Conservation (phyloP, 37 sponge, comb jelly and placozoan genomes). For the Agelas oroides region DNA sequence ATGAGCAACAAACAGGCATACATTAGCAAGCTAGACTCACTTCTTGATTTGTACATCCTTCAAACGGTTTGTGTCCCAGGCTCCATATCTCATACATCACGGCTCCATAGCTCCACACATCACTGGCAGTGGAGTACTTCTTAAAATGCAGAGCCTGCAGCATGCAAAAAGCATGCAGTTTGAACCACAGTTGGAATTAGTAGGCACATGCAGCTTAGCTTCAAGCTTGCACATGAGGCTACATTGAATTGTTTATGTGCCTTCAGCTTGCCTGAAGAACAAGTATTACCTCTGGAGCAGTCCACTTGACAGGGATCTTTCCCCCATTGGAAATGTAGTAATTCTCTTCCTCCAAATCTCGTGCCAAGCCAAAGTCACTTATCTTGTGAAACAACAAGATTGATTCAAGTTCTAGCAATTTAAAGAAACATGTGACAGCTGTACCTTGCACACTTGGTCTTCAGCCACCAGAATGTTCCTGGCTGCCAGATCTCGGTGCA, state of each 20-base stretch:
- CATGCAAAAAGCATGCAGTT: neutral
- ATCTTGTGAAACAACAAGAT: conserved; percentile 28
- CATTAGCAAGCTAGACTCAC: neutral
- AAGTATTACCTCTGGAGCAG: conserved; percentile 65
- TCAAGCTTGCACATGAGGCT: no score
- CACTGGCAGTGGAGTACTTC: conserved; percentile 6
- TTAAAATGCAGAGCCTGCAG: conserved; percentile 15
- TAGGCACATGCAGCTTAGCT: no score
- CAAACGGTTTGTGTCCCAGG: conserved; percentile 53
- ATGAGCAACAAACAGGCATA: no score
- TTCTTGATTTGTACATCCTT: conserved; percentile 7
- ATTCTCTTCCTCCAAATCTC: conserved; percentile 55
- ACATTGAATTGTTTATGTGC: no score
- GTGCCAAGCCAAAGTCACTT: conserved; percentile 73
- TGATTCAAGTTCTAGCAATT: no score
- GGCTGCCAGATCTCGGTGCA: conserved; percentile 79
- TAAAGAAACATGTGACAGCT: no score
- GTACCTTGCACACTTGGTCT: conserved; percentile 56
- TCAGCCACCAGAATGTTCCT: conserved; percentile 70
- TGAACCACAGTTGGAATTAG: neutral
- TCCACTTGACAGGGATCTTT: conserved; percentile 67
- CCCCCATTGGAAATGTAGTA: conserved; percentile 60
- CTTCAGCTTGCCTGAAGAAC: no score
- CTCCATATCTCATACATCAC: conserved; percentile 33
- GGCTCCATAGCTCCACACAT: no score